A percentile compares a stretch with the other conserved stretches of the same genome.
phyloP scores from a whole-genome alignment of 1,140 invertebrate genomes.

The Odontomachus brunneus region DNA sequence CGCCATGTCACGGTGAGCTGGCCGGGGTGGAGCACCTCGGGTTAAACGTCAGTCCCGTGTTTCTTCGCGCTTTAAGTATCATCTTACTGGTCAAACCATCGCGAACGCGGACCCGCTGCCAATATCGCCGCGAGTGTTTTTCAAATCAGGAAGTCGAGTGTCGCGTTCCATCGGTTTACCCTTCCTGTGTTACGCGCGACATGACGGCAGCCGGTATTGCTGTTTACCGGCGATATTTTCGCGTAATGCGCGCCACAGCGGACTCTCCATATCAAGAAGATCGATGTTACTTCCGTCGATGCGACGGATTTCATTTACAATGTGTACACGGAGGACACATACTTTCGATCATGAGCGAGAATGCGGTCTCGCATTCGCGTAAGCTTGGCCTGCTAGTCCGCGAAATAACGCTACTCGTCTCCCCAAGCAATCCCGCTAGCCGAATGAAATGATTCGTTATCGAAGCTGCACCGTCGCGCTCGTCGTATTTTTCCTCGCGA shows the following conservation, averaged over 20 bases:
- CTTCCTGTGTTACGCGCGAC: constrained; percentile 44
- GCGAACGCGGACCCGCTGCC: constrained; percentile 13
- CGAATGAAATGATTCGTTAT: too few relatives aligned
- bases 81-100: constrained; percentile 34
- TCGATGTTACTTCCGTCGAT: constrained; percentile 42
- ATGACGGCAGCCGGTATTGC: constrained; percentile 28
- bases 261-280: constrained; percentile 39
- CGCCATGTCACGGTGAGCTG: neutral
- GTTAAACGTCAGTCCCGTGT: neutral
- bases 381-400: neutral
- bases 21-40: neutral
- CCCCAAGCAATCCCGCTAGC: neutral
- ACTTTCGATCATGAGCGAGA: constrained; percentile 16
- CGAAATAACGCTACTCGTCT: neutral
- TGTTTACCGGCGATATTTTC: constrained; percentile 47
- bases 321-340: constrained; percentile 1
- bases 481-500: neutral
- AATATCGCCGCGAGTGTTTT: constrained; percentile 41
- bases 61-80: constrained; percentile 27
- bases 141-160: constrained; percentile 40
- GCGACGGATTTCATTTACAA: constrained; percentile 40
- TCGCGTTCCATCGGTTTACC: constrained; percentile 56
- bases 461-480: too few relatives aligned
- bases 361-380: neutral
- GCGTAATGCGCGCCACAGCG: constrained; percentile 44